A percentile compares a stretch with the other conserved stretches of the same genome.
These are phyloP conservation scores for Phylloscopus whistleri DNA, from an alignment of 2,113 vertebrate species.

Conservation along the genomic window DNA sequence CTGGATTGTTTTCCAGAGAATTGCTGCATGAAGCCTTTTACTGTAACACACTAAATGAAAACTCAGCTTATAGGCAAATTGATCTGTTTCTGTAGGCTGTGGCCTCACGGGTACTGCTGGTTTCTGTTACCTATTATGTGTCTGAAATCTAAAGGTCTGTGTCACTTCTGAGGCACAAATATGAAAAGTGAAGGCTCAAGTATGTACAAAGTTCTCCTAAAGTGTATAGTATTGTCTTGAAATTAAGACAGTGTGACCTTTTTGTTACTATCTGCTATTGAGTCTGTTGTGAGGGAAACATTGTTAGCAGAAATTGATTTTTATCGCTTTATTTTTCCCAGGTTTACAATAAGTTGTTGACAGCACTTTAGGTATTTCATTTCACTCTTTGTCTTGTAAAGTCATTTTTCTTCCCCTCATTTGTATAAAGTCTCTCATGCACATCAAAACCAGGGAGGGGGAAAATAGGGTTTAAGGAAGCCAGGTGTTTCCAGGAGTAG, in stretches of 20 bases:
- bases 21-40: neutral
- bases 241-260: neutral
- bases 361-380: neutral
- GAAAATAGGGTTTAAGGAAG: neutral
- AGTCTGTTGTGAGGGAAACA: neutral
- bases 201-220: neutral
- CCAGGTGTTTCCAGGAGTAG: neutral
- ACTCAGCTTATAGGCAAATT: neutral
- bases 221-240: neutral
- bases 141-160: neutral
- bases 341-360: neutral
- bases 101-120: neutral
- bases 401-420: neutral
- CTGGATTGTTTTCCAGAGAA: neutral
- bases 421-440: slow-evolving; percentile 14
- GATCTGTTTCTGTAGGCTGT: neutral
- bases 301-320: slow-evolving; percentile 1
- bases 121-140: neutral
- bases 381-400: slow-evolving; percentile 13
- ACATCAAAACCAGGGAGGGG: neutral
- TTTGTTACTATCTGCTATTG: neutral
- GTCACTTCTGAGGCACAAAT: neutral
- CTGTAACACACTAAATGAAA: neutral
- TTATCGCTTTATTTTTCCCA: neutral
- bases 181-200: neutral